These are phyloP conservation scores for Manis crassicaudata DNA, from an alignment of 2,797 vertebrate genomes.

Conservation along the genomic window DNA sequence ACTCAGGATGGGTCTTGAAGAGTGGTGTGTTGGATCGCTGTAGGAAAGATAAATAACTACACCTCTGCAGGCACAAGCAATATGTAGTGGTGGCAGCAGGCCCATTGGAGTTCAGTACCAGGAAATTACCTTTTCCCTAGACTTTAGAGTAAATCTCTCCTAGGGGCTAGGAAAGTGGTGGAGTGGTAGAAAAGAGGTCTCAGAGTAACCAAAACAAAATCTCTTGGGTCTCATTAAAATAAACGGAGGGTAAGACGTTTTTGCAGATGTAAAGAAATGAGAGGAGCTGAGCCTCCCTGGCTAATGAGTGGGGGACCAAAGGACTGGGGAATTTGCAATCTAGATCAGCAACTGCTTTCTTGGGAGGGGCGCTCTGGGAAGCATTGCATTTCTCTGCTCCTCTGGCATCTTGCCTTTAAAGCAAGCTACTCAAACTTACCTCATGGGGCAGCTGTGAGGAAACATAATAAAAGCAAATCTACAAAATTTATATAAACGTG, in stretches of 20 bases:
- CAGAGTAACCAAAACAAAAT: background rate
- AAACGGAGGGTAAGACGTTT: background rate
- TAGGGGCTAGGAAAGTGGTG: background rate
- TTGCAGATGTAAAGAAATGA: background rate
- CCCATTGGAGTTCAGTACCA: background rate
- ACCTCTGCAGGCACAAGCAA: background rate
- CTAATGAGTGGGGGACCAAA: background rate
- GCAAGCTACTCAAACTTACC: constrained; percentile 5
- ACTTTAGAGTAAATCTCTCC: constrained; percentile 1
- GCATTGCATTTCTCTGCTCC: background rate
- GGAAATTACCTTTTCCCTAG: background rate
- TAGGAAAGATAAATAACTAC: background rate
- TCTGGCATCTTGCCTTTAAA: background rate
- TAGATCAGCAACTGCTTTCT: background rate
- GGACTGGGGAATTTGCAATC: background rate
- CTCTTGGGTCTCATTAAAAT: background rate
- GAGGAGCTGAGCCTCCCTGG: background rate
- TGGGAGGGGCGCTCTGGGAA: background rate
- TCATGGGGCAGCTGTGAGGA: background rate
- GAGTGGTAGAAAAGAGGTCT: background rate
- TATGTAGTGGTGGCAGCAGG: background rate
- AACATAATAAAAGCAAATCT: constrained; percentile 29
- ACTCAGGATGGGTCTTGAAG: background rate
- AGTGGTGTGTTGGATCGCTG: background rate
- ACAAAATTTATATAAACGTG: constrained; percentile 14